These are phyloP conservation scores for Eremophila alpestris DNA, from an alignment of 2,797 vertebrate genomes.

Conservation along the genomic window DNA sequence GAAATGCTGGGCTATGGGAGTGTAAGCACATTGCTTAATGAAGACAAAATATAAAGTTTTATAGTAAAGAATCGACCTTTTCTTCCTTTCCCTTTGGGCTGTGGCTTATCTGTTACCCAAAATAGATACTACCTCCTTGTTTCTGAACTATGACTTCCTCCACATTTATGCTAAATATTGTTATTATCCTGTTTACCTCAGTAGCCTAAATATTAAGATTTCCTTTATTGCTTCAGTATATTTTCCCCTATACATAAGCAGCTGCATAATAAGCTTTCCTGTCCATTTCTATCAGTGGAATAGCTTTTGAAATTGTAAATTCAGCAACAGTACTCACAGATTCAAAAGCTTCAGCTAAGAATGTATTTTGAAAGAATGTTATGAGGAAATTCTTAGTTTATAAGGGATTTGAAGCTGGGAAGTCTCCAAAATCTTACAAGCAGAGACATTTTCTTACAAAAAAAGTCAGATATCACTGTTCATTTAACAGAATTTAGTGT, in stretches of 20 bases:
- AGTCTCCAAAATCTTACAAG: neutral
- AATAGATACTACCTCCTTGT: neutral
- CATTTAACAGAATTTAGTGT: neutral
- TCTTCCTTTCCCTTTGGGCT: neutral
- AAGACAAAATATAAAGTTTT: neutral
- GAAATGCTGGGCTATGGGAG: neutral
- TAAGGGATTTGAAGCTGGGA: neutral
- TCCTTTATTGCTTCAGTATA: neutral
- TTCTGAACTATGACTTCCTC: neutral
- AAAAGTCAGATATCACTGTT: neutral
- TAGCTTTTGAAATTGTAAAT: constrained; percentile 9
- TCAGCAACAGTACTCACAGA: neutral
- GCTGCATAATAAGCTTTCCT: neutral
- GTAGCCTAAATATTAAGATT: neutral
- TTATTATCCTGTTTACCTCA: neutral
- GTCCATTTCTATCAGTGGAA: neutral
- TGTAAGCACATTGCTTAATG: neutral
- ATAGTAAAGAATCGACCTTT: neutral
- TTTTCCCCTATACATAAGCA: neutral
- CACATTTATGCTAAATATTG: neutral
- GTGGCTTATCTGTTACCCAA: neutral
- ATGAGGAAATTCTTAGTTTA: neutral
- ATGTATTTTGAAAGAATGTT: neutral
- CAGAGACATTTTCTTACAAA: neutral
- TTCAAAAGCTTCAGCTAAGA: neutral